These are phyloP conservation scores for Xylocampa areola DNA, from an alignment of 2,888 invertebrate species.

Conservation along the genomic window DNA sequence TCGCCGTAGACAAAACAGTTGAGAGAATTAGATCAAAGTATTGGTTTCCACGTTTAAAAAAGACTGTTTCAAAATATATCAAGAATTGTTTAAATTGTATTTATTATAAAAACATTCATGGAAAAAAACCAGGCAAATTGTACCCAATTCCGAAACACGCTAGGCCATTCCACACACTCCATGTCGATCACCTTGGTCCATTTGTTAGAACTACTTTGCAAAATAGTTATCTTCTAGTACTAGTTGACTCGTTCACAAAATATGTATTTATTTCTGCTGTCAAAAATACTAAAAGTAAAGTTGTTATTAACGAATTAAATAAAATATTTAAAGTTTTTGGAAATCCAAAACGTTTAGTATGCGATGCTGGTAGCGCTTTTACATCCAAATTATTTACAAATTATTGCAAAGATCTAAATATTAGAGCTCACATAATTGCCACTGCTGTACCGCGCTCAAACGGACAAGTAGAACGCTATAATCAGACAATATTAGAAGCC, in stretches of 20 bases:
- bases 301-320: slow-evolving; percentile 39
- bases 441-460: slow-evolving; percentile 22
- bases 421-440: slow-evolving; percentile 17
- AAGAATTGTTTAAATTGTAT: slow-evolving; percentile 59
- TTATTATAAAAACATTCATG: slow-evolving; percentile 62
- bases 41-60: slow-evolving; percentile 49
- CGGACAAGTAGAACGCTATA: slow-evolving; percentile 55
- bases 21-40: slow-evolving; percentile 41
- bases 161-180: slow-evolving; percentile 58
- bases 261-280: slow-evolving; percentile 4
- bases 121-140: slow-evolving; percentile 42
- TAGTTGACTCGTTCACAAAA: slow-evolving; percentile 13
- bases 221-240: slow-evolving; percentile 23
- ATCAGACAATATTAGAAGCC: slow-evolving; percentile 47
- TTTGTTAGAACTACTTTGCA: slow-evolving; percentile 49
- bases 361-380: slow-evolving; percentile 56
- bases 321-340: slow-evolving; percentile 57
- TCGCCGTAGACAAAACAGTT: slow-evolving; percentile 57
- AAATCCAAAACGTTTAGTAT: slow-evolving; percentile 48
- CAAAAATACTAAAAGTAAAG: background rate
- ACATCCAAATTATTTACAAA: slow-evolving; percentile 47
- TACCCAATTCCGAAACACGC: slow-evolving; percentile 52
- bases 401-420: slow-evolving; percentile 42
- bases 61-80: background rate
- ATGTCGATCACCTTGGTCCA: slow-evolving; percentile 61